Evolutionary conservation across 2,888 invertebrate genomes (phyloP), one percentile per base, ranked within the genome.

Genomic region (Ptychoptera albimana): DNA sequence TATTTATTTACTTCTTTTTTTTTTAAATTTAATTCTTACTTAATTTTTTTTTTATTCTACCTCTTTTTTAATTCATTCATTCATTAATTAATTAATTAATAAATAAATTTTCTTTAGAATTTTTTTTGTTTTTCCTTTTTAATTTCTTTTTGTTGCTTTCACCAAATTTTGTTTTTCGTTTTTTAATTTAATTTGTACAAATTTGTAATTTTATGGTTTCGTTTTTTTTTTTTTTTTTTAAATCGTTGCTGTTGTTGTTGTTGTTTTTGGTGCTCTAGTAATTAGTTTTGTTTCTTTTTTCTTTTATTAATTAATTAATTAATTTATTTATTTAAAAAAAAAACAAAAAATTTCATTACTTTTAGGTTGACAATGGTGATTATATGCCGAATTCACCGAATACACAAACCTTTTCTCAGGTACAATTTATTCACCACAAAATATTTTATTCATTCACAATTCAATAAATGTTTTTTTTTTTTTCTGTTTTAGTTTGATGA

Each of bases 381-480:
- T 49, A 47, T 46, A 48, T 47, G 31, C 42, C 50, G 37, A 46
- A 50, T 46, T 39, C 49, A 16, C 49, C 49, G 42, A 49, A 48
- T 46, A 48, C 52, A 39, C 53, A 52, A 48, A 51, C 46, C 35
- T 44, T 47, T 39, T 31, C 48, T 42, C 48, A 48, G 44, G 50
- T 50, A 37, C 8, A 32, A 7, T 32, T 32, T 32, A 11, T 23
- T 23, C 23, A 23, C 3, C 23, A 23, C 7, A 32, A 32, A 32
- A 4, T 9, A 7, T 7, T 32, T 4, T 7, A 32, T 32, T 3
- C n/a, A 11, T 32, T 30, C 16, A 35, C 12, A 29, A 39, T 31
- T 8, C 5, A 41, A 41, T 41, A 31, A 31, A 12, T 32, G 9
- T 35, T 11, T 39, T 39, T 3, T 15, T 37, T 39, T 39, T 9